These are phyloP conservation scores for Azorinus chamasolen DNA, from an alignment of 2,888 invertebrate genomes.

Conservation along the genomic window DNA sequence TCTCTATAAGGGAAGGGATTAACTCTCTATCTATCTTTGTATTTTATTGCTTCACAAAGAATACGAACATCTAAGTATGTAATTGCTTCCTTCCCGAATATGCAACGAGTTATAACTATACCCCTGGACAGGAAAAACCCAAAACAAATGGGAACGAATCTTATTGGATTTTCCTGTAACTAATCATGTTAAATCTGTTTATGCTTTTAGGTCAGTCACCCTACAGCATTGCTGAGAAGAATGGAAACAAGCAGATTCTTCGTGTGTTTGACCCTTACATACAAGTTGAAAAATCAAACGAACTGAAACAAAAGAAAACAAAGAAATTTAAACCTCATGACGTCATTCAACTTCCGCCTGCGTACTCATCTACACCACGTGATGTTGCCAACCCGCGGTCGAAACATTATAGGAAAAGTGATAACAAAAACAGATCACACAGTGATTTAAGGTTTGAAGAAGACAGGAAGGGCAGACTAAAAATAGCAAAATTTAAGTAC, in stretches of 20 bases:
- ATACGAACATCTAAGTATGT: no score
- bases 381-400: not conserved
- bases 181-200: no score
- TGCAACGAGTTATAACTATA: no score
- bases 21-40: no score
- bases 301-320: constrained; percentile 40
- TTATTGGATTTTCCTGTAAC: no score
- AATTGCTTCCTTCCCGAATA: no score
- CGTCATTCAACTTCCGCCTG: constrained; percentile 19
- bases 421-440: no score
- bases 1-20: no score
- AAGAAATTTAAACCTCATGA: constrained; percentile 53
- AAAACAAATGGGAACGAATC: no score
- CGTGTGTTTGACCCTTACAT: constrained; percentile 55
- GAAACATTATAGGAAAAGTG: no score
- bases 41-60: no score
- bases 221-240: constrained; percentile 58
- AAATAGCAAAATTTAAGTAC: not conserved
- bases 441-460: not conserved
- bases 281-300: constrained; percentile 24
- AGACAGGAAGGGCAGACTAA: not conserved
- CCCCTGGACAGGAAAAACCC: no score
- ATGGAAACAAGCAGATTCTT: constrained; percentile 46
- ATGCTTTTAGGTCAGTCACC: constrained; percentile 67
- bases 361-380: not conserved